These are phyloP conservation scores for Calameuta pallipes DNA, from an alignment of 2,888 invertebrate species.

Conservation along the genomic window DNA sequence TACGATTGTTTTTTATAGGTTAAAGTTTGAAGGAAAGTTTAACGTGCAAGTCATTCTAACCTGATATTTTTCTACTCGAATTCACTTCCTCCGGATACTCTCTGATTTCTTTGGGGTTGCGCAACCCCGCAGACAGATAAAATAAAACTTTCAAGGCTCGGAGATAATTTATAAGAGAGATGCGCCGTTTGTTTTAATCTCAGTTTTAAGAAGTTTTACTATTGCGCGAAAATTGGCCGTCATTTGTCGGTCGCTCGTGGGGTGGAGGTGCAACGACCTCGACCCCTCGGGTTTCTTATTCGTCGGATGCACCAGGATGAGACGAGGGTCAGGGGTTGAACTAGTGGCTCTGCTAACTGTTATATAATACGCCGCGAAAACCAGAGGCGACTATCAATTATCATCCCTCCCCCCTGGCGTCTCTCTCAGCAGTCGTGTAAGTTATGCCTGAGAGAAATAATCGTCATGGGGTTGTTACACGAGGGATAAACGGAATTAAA, in stretches of 20 bases:
- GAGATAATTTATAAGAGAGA: slow-evolving; percentile 46
- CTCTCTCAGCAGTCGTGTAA: neutral
- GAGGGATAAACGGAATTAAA: too few relatives aligned
- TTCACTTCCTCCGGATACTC: neutral
- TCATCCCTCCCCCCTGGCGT: slow-evolving; percentile 7
- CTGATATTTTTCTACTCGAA: neutral
- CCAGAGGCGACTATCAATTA: slow-evolving; percentile 51
- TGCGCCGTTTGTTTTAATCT: slow-evolving; percentile 56
- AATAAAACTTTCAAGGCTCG: slow-evolving; percentile 44
- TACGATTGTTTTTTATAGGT: neutral
- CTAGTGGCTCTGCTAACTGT: slow-evolving; percentile 35
- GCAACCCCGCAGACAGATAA: slow-evolving; percentile 33
- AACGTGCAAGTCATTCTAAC: neutral
- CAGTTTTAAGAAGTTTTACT: slow-evolving; percentile 57
- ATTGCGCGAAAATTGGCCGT: slow-evolving; percentile 57
- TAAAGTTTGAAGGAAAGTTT: neutral
- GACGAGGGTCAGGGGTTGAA: neutral
- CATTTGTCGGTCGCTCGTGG: slow-evolving; percentile 49
- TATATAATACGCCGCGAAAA: slow-evolving; percentile 51
- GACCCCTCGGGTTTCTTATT: slow-evolving; percentile 11
- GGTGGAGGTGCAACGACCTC: slow-evolving; percentile 12
- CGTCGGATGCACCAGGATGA: slow-evolving; percentile 1
- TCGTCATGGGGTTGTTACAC: too few relatives aligned
- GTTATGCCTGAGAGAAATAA: too few relatives aligned
- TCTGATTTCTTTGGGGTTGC: neutral